Conservation (phyloP, 2,113 vertebrate genomes). For the Psephotus haematonotus region DNA sequence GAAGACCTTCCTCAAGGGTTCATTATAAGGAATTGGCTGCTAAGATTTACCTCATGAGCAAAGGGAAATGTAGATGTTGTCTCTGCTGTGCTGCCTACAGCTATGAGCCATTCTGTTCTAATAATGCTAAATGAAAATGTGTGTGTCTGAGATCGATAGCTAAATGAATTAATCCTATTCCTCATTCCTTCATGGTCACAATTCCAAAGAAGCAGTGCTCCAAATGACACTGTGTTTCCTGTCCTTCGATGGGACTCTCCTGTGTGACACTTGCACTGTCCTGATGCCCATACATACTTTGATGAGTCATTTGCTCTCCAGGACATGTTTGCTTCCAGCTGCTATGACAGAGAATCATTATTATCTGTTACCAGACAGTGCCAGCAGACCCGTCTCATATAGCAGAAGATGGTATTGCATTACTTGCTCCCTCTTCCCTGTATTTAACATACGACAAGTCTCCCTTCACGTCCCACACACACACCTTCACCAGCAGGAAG, state of each 20-base stretch:
- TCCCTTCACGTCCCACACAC: background rate
- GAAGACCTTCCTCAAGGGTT: background rate
- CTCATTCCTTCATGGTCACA: background rate
- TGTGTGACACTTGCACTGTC: background rate
- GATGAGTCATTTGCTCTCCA: background rate
- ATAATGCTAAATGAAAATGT: background rate
- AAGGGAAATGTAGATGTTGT: background rate
- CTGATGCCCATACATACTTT: background rate
- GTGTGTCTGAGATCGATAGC: background rate
- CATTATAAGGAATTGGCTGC: background rate
- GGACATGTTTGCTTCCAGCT: background rate
- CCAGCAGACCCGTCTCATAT: background rate
- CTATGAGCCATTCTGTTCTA: background rate
- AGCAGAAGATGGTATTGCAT: background rate
- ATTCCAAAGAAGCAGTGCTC: background rate
- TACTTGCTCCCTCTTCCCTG: background rate
- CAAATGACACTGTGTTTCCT: background rate
- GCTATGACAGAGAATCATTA: background rate
- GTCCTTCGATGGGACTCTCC: background rate
- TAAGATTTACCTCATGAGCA: background rate
- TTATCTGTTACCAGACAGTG: background rate
- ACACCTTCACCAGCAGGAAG: background rate
- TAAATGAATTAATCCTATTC: background rate
- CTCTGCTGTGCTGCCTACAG: background rate
- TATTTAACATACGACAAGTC: background rate